phyloP scores from a whole-genome alignment of 2,888 invertebrate genomes.

The Phorcus lineatus region DNA sequence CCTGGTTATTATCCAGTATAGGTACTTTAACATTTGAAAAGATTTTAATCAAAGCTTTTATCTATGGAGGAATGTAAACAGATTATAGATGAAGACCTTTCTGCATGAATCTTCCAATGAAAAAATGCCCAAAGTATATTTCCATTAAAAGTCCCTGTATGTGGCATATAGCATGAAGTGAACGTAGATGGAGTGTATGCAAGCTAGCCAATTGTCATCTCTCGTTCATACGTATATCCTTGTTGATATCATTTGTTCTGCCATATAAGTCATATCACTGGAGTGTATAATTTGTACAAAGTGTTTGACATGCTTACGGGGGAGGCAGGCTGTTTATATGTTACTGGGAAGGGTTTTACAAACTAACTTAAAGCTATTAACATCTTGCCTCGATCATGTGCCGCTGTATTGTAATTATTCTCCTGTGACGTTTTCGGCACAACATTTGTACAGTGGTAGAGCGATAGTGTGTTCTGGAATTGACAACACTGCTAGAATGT shows the following conservation, averaged over 20 bases:
- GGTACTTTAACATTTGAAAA: no score
- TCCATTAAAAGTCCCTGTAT: not conserved
- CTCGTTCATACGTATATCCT: slow-evolving; percentile 16
- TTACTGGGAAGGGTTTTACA: not conserved
- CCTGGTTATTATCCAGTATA: no score
- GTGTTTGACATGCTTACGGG: not conserved
- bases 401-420: slow-evolving; percentile 16
- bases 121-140: not conserved
- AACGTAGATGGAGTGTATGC: slow-evolving; percentile 18
- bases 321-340: slow-evolving; percentile 9
- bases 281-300: slow-evolving; percentile 23
- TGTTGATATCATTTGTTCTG: slow-evolving; percentile 16
- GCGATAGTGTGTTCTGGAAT: not conserved
- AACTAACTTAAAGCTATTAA: not conserved
- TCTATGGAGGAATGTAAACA: no score
- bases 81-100: no score
- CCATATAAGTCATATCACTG: slow-evolving; percentile 20
- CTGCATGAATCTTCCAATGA: no score
- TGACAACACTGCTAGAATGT: slow-evolving; percentile 1
- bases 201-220: slow-evolving; percentile 12
- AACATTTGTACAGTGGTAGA: not conserved
- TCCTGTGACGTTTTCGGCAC: not conserved
- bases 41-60: no score
- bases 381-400: slow-evolving; percentile 13
- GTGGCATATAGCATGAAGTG: not conserved